Conservation (phyloP, 2,113 vertebrate genomes). For the Hydropotes inermis region DNA sequence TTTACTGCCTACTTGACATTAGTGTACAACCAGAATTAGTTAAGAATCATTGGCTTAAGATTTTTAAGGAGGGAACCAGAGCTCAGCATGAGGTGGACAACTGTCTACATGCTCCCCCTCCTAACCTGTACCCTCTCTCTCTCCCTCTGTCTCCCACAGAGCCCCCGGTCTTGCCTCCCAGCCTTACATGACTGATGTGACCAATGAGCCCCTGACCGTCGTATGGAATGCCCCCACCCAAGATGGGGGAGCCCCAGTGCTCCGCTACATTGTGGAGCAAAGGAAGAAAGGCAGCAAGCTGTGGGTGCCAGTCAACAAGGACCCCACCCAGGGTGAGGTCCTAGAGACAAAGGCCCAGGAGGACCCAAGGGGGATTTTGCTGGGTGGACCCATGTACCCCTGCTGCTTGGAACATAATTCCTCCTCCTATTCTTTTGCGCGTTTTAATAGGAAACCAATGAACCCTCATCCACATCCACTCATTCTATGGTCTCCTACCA, state of each 20-base stretch:
- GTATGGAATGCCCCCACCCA: slow-evolving; percentile 75
- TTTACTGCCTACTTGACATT: not conserved
- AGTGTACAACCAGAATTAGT: not conserved
- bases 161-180: slow-evolving; percentile 67
- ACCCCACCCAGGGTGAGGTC: slow-evolving; percentile 79
- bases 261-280: slow-evolving; percentile 75
- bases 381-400: not conserved
- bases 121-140: not conserved
- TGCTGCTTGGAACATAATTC: not conserved
- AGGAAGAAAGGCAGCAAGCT: slow-evolving; percentile 81
- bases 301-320: slow-evolving; percentile 77
- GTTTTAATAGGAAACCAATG: not conserved
- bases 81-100: not conserved
- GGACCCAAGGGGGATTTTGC: not conserved
- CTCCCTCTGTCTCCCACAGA: slow-evolving; percentile 54
- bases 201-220: slow-evolving; percentile 77
- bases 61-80: not conserved
- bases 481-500: not conserved
- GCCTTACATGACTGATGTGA: slow-evolving; percentile 76
- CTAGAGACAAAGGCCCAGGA: not conserved
- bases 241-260: slow-evolving; percentile 73
- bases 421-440: not conserved
- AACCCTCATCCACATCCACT: not conserved
- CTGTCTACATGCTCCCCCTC: not conserved
- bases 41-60: not conserved